phyloP scores from a whole-genome alignment of 2,113 vertebrate genomes.

The Bolborhynchus lineola region DNA sequence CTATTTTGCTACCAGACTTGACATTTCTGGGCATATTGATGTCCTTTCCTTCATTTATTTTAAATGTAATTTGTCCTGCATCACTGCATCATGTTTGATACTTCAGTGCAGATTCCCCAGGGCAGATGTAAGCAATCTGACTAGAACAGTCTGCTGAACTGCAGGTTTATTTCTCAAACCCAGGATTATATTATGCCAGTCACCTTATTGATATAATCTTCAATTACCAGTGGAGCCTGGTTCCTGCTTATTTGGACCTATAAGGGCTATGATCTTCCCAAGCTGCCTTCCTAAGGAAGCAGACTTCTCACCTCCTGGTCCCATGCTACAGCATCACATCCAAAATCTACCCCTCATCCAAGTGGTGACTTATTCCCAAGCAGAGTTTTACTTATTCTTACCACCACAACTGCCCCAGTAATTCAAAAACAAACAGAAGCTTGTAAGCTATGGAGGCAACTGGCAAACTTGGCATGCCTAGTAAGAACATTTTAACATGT shows the following conservation, averaged over 20 bases:
- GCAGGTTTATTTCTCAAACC: neutral
- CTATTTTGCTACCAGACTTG: neutral
- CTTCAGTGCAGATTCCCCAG: neutral
- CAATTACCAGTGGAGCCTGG: neutral
- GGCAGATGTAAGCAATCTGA: neutral
- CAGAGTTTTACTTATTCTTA: neutral
- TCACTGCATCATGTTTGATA: neutral
- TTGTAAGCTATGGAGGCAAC: neutral
- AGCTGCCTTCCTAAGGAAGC: neutral
- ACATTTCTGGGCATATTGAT: neutral
- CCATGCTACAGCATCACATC: neutral
- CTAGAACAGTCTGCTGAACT: neutral
- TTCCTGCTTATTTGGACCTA: neutral
- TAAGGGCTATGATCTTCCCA: neutral
- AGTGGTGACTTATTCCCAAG: neutral
- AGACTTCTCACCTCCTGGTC: neutral
- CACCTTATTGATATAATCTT: neutral
- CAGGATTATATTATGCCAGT: neutral
- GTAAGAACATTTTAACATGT: neutral
- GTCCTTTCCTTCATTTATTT: neutral
- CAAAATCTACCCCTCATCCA: neutral
- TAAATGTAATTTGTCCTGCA: slow-evolving; percentile 5
- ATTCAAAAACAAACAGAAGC: neutral
- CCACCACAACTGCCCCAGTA: neutral
- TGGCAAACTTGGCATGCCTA: neutral